phyloP scores from a whole-genome alignment of 2,113 vertebrate genomes.

The Columbina picui region DNA sequence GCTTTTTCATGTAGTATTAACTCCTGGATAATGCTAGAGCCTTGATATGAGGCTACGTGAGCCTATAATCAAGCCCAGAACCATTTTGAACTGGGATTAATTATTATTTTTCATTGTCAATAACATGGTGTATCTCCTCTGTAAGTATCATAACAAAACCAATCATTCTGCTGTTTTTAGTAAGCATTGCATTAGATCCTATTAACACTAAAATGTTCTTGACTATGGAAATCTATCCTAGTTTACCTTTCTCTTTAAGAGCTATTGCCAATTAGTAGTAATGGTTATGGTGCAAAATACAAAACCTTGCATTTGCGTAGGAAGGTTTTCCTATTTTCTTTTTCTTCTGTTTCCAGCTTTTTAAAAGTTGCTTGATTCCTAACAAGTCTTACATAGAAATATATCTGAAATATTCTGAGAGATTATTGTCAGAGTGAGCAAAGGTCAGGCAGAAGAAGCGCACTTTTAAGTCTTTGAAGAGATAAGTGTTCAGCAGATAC shows the following conservation, averaged over 20 bases:
- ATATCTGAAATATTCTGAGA: background rate
- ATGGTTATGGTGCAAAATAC: background rate
- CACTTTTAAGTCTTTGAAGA: background rate
- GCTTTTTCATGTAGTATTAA: background rate
- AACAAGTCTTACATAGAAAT: background rate
- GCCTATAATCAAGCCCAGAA: background rate
- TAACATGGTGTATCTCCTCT: background rate
- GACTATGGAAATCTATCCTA: background rate
- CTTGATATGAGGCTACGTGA: accelerated
- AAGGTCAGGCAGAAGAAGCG: background rate
- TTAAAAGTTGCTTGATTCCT: background rate
- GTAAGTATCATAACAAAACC: background rate
- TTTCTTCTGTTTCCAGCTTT: background rate
- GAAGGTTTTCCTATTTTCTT: background rate
- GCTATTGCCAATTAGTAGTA: background rate
- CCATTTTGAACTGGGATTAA: background rate
- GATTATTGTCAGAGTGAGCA: background rate
- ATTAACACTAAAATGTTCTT: background rate
- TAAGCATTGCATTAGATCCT: background rate
- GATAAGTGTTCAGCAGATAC: background rate
- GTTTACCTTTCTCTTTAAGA: background rate
- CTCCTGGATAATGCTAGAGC: background rate
- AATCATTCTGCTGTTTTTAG: background rate
- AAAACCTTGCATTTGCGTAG: background rate
- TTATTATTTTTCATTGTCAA: background rate